Base-by-base conservation (phyloP, 2,113 vertebrate species). In the Mellivora capensis region DNA sequence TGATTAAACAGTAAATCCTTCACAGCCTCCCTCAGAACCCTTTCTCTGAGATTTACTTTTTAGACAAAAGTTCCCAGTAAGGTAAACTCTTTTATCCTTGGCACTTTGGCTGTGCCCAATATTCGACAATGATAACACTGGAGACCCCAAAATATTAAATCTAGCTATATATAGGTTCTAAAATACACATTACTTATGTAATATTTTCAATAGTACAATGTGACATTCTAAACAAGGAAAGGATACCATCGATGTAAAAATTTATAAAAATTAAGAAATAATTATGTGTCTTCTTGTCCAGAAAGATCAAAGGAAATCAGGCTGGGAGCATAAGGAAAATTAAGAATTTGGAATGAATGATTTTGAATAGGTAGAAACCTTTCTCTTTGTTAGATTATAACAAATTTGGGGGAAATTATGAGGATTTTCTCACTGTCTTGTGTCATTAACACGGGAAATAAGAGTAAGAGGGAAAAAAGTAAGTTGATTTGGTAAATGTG, bases 1-100 rank as follows among this genome's bases (percentile, higher is more conserved):
- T 98, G 96, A 98, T 98, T 98, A 98, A 97, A 97, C 27, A 98
- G 84, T 98, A 96, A 97, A 97, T 96, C 90, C 94, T 97, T 96
- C 95, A 97, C 39, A 79, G 44, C n/a, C 52, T 90, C 87, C n/a
- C 18, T 93, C 71, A 95, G 90, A 98, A 92, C 37, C 1, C 80
- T 95, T 92, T 97, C 81, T 96, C 67, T 86, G 61, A 93, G 87
- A 95, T 95, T 96, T 94, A 96, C 84, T 86, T 89, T 96, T 97
- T 92, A 97, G 87, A 92, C 42, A 92, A 93, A 98, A 88, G 21
- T 89, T 97, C 42, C 57, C 31, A 90, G 79, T 71, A 39, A 97
- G 82, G 42, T 42, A 93, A 95, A 96, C 90, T 96, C 39, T 97
- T 61, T 86, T 88, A 82, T 74, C 93, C 47, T 82, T 95, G 82